Conservation (phyloP, 2,113 vertebrate genomes). For the Ammodramus savannarum region DNA sequence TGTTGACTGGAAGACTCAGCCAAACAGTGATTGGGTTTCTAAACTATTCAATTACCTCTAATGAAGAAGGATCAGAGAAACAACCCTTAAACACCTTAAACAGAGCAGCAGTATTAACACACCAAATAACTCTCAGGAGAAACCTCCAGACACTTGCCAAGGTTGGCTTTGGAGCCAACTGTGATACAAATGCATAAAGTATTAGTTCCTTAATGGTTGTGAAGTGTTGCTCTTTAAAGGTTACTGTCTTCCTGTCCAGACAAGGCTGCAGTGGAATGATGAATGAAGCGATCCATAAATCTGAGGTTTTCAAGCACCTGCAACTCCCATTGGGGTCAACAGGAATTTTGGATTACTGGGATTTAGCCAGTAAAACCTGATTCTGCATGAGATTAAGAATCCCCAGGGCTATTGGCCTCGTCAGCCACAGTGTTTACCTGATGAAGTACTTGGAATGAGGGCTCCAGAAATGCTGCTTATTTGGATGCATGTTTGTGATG, state of each 20-base stretch:
- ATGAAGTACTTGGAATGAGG: not conserved
- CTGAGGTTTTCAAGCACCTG: slow-evolving; percentile 34
- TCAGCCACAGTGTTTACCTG: not conserved
- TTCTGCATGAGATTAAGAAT: not conserved
- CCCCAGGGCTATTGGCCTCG: not conserved
- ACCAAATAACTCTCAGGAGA: slow-evolving; percentile 53
- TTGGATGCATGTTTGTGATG: not conserved
- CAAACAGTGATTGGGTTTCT: slow-evolving; percentile 5
- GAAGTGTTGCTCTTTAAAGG: slow-evolving; percentile 59
- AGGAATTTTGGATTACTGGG: not conserved
- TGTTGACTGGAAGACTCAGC: slow-evolving; percentile 31
- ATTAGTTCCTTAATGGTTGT: slow-evolving; percentile 52
- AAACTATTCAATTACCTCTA: slow-evolving; percentile 50
- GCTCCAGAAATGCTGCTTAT: not conserved
- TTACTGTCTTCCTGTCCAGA: slow-evolving; percentile 60
- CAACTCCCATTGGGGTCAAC: slow-evolving; percentile 1
- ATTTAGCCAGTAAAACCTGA: not conserved
- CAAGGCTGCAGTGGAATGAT: slow-evolving; percentile 20
- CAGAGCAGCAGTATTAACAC: slow-evolving; percentile 43
- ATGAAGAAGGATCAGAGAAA: slow-evolving; percentile 51
- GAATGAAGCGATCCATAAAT: not conserved
- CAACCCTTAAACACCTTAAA: slow-evolving; percentile 54
- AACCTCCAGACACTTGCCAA: slow-evolving; percentile 49
- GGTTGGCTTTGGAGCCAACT: slow-evolving; percentile 47
- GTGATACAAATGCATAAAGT: slow-evolving; percentile 58